These are phyloP conservation scores for Aethina tumida DNA, from an alignment of 1,140 invertebrate genomes.

Conservation along the genomic window DNA sequence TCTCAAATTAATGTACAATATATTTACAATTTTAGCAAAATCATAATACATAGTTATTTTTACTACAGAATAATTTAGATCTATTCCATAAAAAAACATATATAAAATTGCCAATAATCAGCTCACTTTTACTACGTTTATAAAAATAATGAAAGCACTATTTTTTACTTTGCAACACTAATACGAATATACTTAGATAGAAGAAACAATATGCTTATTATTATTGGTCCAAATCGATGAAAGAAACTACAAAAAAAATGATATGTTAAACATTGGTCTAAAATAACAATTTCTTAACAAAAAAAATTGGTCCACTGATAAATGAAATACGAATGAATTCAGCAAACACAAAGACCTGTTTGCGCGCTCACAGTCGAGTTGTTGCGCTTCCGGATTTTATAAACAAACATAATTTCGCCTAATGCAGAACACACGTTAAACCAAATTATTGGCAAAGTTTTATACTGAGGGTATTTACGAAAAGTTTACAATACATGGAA, in stretches of 20 bases:
- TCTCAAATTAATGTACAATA: slow-evolving; percentile 29
- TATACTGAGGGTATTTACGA: slow-evolving; percentile 22
- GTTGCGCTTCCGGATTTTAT: not conserved
- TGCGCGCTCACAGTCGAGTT: slow-evolving; percentile 3
- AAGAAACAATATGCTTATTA: slow-evolving; percentile 14
- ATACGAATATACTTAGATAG: slow-evolving; percentile 8
- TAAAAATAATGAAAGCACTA: no score
- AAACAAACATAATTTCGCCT: slow-evolving; percentile 9
- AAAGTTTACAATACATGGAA: slow-evolving; percentile 28
- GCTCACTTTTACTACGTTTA: slow-evolving; percentile 15
- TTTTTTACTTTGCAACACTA: no score
- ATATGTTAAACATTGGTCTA: slow-evolving; percentile 30
- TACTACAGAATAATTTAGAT: slow-evolving; percentile 24
- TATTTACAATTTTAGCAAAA: slow-evolving; percentile 31
- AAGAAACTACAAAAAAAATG: slow-evolving; percentile 22
- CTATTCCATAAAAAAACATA: slow-evolving; percentile 23
- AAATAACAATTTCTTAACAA: slow-evolving; percentile 8
- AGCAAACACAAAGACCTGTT: not conserved
- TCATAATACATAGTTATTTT: slow-evolving; percentile 21
- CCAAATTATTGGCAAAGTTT: slow-evolving; percentile 31
- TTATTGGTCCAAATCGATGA: slow-evolving; percentile 27
- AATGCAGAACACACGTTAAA: slow-evolving; percentile 6
- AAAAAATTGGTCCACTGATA: slow-evolving; percentile 17
- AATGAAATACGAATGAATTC: slow-evolving; percentile 4
- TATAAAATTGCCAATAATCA: slow-evolving; percentile 34